Base-by-base conservation (phyloP, 2,888 invertebrate species). In the Neuroscelio doddi region DNA sequence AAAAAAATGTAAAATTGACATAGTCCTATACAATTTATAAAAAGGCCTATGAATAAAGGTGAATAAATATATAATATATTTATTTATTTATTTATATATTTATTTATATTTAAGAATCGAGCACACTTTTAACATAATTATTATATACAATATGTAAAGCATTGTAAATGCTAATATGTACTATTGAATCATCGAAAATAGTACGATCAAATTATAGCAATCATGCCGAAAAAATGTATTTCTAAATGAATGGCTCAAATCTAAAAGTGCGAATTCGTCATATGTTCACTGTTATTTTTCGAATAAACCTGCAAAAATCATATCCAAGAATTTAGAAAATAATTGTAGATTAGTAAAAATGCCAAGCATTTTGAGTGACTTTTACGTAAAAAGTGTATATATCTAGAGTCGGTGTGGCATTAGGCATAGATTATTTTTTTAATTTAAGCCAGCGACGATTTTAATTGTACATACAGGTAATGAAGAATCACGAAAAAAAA, bases 251-350 rank as follows among this genome's bases (percentile, higher is more conserved):
- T 39, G 39, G 39, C 42, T 27, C 34, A 34, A 52, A 41, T 39
- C 24, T 30, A 55, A 41, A 53, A n/a, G 32, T 38, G n/a, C n/a
- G n/a, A n/a, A n/a, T n/a, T 53, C 10, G 38, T 39, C 24, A 32
- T 32, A 16, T 17, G 41, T 39, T 52, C 21, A 41, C 45, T n/a
- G 21, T 21, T 55, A 55, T 56, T 47, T 56, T 47, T 56, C 32
- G 21, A 50, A 10, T 21, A 27, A 50, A 57, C 50, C 50, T 57
- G 51, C 52, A 73, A 69, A 61, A 78, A 80, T 71, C 80, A 80
- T 80, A 80, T 80, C 80, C 75, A 77, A 74, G 70, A 76, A 74
- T 72, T 69, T 74, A 73, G 65, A 68, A 72, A 73, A 66, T 67
- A 71, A 70, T 67, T 68, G 73, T 73, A 62, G 64, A 62, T 70